A percentile compares a stretch with the other conserved stretches of the same genome.
Evolutionary conservation across 2,113 vertebrate species (phyloP).

Genomic region (Ciconia maguari): DNA sequence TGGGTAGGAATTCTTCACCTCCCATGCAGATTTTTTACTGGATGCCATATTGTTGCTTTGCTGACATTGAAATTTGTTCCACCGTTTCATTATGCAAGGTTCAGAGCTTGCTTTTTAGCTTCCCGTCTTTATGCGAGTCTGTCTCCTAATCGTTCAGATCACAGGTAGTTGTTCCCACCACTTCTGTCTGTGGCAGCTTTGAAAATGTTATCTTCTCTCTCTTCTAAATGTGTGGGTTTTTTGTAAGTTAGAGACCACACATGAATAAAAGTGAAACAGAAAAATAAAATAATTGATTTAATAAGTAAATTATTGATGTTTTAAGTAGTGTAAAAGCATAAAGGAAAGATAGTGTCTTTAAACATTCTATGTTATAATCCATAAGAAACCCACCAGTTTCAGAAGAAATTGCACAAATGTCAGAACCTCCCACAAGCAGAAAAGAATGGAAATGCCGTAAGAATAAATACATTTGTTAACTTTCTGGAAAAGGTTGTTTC

Average conservation of each 20-base stretch:
- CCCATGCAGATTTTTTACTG: background rate
- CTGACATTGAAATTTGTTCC: background rate
- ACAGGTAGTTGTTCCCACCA: background rate
- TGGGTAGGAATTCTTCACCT: background rate
- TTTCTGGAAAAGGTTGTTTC: background rate
- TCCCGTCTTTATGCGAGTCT: background rate
- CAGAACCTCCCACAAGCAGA: background rate
- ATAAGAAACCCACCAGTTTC: background rate
- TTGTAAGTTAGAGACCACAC: background rate
- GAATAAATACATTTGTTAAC: background rate
- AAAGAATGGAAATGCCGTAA: background rate
- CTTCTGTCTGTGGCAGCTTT: background rate
- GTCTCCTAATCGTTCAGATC: background rate
- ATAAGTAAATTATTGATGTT: background rate
- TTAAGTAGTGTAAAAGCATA: background rate
- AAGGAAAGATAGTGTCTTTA: background rate
- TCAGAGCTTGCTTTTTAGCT: background rate
- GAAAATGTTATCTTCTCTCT: background rate
- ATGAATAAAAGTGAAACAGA: background rate
- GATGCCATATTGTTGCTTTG: background rate
- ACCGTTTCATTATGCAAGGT: background rate
- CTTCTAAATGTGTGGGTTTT: background rate
- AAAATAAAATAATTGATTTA: background rate
- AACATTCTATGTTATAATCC: background rate
- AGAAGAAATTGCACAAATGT: background rate